Percentiles rank a stretch among this genome's conserved stretches.
Conservation (phyloP, 2,113 vertebrate species). For the Rhodinocichla rosea region DNA sequence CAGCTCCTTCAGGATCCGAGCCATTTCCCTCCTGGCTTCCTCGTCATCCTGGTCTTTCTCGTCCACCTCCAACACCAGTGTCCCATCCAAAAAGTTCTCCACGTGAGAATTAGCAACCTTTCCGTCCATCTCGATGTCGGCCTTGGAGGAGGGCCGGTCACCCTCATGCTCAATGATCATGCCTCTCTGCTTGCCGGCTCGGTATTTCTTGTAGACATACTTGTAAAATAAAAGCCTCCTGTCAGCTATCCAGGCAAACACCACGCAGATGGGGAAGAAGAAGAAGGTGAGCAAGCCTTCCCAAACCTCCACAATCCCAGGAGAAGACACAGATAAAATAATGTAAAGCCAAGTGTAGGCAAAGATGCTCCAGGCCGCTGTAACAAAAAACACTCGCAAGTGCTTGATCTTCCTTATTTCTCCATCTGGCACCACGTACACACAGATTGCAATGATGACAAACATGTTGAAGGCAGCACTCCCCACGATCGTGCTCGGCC, state of each 20-base stretch:
- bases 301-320: slow-evolving; percentile 93
- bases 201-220: slow-evolving; percentile 91
- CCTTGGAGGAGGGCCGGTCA: slow-evolving; percentile 84
- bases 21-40: slow-evolving; percentile 87
- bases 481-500: slow-evolving; percentile 97
- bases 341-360: slow-evolving; percentile 97
- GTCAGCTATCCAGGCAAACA: slow-evolving; percentile 93
- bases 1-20: slow-evolving; percentile 89
- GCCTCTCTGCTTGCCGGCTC: slow-evolving; percentile 87
- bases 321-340: slow-evolving; percentile 91
- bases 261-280: slow-evolving; percentile 94
- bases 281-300: slow-evolving; percentile 94
- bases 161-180: slow-evolving; percentile 96
- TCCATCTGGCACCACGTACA: slow-evolving; percentile 92
- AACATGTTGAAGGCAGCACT: slow-evolving; percentile 99
- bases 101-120: slow-evolving; percentile 83
- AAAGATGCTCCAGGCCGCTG: slow-evolving; percentile 94
- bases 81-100: slow-evolving; percentile 90
- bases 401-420: slow-evolving; percentile 93
- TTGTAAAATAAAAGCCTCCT: slow-evolving; percentile 95
- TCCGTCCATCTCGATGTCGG: slow-evolving; percentile 90
- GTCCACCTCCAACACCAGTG: slow-evolving; percentile 80
- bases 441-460: slow-evolving; percentile 94
- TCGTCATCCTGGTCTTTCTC: slow-evolving; percentile 89
- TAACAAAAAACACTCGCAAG: slow-evolving; percentile 94